phyloP scores from a whole-genome alignment of 1,140 invertebrate species.

The Sitobion miscanthi region DNA sequence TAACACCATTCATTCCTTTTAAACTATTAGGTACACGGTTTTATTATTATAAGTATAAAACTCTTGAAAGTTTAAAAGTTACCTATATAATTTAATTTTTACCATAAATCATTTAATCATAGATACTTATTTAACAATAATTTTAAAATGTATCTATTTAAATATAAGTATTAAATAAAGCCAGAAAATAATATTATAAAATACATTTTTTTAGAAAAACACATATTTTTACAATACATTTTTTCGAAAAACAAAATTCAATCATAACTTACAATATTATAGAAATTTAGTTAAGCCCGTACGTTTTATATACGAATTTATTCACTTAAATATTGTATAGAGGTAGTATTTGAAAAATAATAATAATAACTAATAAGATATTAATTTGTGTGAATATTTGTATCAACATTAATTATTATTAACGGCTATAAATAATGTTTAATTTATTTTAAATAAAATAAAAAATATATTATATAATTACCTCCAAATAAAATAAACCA shows the following conservation, averaged over 20 bases:
- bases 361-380: background rate
- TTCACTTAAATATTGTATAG: background rate
- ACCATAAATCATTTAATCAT: background rate
- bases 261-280: background rate
- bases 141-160: background rate
- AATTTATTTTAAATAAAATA: background rate
- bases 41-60: background rate
- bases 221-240: background rate
- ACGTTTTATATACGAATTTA: background rate
- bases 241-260: background rate
- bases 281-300: background rate
- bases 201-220: background rate
- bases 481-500: constrained; percentile 54
- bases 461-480: constrained; percentile 24
- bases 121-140: background rate
- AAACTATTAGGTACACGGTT: background rate
- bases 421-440: background rate
- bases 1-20: background rate
- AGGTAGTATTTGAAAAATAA: background rate
- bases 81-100: background rate
- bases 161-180: background rate
- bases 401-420: background rate
- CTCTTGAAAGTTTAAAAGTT: background rate
- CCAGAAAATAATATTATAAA: background rate
- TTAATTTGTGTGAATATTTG: background rate